Evolutionary conservation across 2,113 vertebrate genomes (phyloP).

Genomic region (Xiphias gladius): DNA sequence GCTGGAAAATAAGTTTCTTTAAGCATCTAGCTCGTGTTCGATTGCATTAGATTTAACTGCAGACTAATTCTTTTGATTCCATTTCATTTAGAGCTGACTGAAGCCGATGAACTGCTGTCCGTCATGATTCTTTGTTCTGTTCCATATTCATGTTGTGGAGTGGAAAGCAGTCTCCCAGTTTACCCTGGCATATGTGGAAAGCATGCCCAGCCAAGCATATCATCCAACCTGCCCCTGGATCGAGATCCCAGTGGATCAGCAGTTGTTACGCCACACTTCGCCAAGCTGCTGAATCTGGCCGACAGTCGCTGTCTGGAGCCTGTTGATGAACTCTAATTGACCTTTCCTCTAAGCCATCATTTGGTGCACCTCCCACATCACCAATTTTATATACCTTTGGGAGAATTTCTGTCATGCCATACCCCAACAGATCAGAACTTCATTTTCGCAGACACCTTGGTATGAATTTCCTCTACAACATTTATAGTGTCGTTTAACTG

Average conservation of each 20-base stretch:
- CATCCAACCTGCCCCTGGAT: conserved; percentile 77
- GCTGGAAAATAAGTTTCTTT: conserved; percentile 15
- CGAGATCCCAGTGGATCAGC: conserved; percentile 61
- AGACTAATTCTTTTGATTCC: conserved; percentile 34
- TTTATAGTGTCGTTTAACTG: neutral
- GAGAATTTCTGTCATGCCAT: conserved; percentile 32
- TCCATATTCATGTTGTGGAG: conserved; percentile 57
- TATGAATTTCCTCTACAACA: conserved; percentile 10
- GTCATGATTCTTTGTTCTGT: conserved; percentile 56
- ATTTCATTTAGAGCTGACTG: conserved; percentile 23
- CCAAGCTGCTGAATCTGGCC: conserved; percentile 69
- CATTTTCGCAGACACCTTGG: conserved; percentile 10
- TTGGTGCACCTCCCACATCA: conserved; percentile 20
- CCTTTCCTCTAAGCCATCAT: conserved; percentile 44
- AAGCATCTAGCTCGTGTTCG: conserved; percentile 22
- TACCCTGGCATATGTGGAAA: conserved; percentile 74
- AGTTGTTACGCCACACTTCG: conserved; percentile 61
- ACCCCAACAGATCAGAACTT: conserved; percentile 23
- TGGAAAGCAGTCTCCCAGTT: conserved; percentile 59
- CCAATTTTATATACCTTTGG: conserved; percentile 12
- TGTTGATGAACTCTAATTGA: conserved; percentile 62
- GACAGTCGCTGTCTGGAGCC: conserved; percentile 57
- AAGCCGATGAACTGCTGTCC: conserved; percentile 42
- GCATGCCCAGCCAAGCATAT: conserved; percentile 74
- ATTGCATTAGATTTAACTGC: conserved; percentile 27